Conservation (phyloP, 2,797 vertebrate genomes). For the Poeciliopsis presidionis region DNA sequence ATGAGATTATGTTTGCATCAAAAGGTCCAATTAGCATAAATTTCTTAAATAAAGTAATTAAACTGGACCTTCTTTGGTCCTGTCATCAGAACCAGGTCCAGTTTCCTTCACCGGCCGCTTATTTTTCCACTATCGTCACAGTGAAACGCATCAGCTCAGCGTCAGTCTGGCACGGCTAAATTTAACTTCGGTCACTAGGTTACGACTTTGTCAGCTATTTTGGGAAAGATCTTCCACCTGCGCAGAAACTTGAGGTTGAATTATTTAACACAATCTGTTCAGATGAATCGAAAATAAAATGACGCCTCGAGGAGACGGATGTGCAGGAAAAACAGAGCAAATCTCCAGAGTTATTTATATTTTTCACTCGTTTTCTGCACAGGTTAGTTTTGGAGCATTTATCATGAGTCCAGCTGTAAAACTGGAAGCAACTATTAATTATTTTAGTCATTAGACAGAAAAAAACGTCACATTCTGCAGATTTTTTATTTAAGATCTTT, state of each 20-base stretch:
- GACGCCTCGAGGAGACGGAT: background rate
- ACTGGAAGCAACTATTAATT: no score
- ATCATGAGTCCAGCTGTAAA: background rate
- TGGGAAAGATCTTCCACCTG: background rate
- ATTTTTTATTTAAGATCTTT: no score
- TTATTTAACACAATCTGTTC: background rate
- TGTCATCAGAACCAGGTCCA: background rate
- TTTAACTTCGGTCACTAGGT: conserved; percentile 1
- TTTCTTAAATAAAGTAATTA: background rate
- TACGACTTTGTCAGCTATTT: conserved; percentile 4
- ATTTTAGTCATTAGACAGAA: no score
- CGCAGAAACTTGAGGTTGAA: background rate
- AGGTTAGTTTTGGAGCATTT: background rate
- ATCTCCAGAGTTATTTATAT: background rate
- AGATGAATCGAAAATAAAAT: background rate
- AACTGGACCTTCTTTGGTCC: no score
- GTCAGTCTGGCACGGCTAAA: conserved; percentile 1
- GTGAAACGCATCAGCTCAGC: background rate
- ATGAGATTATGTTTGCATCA: background rate
- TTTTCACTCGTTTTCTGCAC: background rate
- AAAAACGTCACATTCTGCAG: no score
- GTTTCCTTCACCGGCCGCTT: background rate
- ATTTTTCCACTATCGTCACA: background rate
- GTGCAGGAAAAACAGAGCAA: background rate
- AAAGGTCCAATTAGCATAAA: background rate